Percentiles rank a stretch among this genome's conserved stretches.
Conservation (phyloP, 2,113 vertebrate species). For the Centrocercus urophasianus region DNA sequence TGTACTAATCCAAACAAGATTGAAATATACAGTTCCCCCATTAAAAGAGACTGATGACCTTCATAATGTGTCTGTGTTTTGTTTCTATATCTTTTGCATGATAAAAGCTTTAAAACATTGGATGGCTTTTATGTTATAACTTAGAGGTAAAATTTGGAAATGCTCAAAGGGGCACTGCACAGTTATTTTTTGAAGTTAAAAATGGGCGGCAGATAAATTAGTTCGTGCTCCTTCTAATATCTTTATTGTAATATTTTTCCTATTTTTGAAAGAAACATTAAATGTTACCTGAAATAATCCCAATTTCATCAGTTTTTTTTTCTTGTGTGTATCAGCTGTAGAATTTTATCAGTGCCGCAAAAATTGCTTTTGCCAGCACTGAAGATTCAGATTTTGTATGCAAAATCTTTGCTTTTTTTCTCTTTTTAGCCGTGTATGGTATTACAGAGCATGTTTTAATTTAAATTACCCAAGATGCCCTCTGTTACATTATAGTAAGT, state of each 20-base stretch:
- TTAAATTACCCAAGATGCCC: neutral
- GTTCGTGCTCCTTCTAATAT: neutral
- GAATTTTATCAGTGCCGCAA: neutral
- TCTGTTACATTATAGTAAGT: neutral
- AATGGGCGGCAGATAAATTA: neutral
- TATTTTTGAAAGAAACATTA: neutral
- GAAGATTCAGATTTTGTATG: neutral
- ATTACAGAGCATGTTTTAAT: neutral
- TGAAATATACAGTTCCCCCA: constrained; percentile 76
- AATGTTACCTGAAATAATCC: neutral
- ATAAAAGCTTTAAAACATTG: constrained; percentile 55
- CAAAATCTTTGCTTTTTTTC: neutral
- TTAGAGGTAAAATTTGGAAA: constrained; percentile 21
- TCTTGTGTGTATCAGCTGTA: neutral
- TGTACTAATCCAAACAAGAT: constrained; percentile 77
- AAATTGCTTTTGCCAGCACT: neutral
- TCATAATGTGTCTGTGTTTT: constrained; percentile 83
- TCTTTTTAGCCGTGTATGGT: neutral
- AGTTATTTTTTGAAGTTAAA: neutral
- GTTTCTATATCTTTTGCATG: constrained; percentile 80
- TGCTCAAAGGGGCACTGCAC: neutral
- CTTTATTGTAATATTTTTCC: neutral
- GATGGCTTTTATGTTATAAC: constrained; percentile 57
- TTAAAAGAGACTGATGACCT: constrained; percentile 83
- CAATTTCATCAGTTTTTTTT: neutral